Base-by-base conservation (phyloP, 2,797 vertebrate species). In the Eulemur coronatus region DNA sequence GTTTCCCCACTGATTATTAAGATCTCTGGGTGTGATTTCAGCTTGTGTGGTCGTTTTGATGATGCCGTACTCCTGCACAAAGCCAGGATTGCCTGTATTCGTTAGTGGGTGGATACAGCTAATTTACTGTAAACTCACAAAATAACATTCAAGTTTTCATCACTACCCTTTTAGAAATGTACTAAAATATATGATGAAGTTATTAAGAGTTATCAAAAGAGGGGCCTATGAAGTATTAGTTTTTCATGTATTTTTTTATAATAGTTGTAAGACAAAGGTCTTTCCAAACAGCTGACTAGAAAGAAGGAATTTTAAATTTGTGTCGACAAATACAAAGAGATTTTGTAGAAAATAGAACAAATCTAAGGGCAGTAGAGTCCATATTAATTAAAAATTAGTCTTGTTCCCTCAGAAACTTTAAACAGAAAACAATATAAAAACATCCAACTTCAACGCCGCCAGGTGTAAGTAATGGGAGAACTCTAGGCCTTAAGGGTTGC, bases 261-360 rank as follows among this genome's bases (percentile, higher is more conserved):
- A 65, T 65, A n/a, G 46, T 65, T 67, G 26, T 87, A 59, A 84
- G 82, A 73, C 79, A 87, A 93, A 46, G 5, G 1, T 59, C 50
- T 93, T 93, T 89, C 63, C 20, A 73, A 91, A n/a, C 26, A 85
- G 41, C 33, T 43, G 55, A 14, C 17, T 72, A 86, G 17, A n/a
- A 96, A 87, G 63, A 76, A 88, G 50, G 35, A 76, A 59, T 88
- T 94, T 59, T 84, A 84, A 81, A 90, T 91, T 93, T n/a, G 30
- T 57, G 8, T 63, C 55, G 89, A 61, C 13, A 84, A 55, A 43
- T 43, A 30, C 57, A 79, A 35, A 89, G 63, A 89, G 13, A 72
- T 55, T 4, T 46, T 59, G 75, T 41, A 82, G 61, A 84, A 89
- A 72, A 93, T n/a, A 63, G 14, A 70, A 48, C 26, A 76, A 15